Conservation (phyloP, 2,797 vertebrate genomes). For the Valencia hispanica region DNA sequence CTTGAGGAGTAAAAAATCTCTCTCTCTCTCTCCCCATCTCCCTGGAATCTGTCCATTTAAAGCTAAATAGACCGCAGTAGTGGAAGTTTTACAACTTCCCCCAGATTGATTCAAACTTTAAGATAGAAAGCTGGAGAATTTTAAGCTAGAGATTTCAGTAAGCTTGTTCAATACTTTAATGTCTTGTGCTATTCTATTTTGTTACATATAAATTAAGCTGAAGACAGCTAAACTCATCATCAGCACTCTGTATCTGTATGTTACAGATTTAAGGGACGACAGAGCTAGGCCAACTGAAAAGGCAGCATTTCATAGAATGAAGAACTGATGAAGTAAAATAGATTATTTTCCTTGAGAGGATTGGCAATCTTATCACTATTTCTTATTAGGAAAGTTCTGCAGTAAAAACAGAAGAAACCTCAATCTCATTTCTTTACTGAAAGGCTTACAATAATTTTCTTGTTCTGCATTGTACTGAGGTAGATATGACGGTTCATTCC, state of each 20-base stretch:
- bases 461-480: not conserved
- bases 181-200: no score
- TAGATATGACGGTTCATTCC: constrained; percentile 14
- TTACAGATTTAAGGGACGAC: not conserved
- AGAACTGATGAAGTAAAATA: not conserved
- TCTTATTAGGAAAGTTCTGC: not conserved
- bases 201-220: no score
- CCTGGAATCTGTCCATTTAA: not conserved
- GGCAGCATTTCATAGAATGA: not conserved
- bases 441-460: not conserved
- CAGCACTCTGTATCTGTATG: not conserved
- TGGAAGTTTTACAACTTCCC: constrained; percentile 1
- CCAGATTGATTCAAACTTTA: constrained; percentile 5
- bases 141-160: no score
- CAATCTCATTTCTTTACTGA: not conserved
- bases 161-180: no score
- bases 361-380: constrained; percentile 4
- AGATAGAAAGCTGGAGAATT: no score
- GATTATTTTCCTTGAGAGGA: not conserved
- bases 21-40: not conserved
- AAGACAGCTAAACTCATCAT: not conserved
- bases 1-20: not conserved
- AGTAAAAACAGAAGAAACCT: constrained; percentile 7
- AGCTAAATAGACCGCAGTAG: not conserved
- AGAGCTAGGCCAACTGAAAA: not conserved